Conservation (phyloP, 2,113 vertebrate genomes). For the Chaetura pelagica region DNA sequence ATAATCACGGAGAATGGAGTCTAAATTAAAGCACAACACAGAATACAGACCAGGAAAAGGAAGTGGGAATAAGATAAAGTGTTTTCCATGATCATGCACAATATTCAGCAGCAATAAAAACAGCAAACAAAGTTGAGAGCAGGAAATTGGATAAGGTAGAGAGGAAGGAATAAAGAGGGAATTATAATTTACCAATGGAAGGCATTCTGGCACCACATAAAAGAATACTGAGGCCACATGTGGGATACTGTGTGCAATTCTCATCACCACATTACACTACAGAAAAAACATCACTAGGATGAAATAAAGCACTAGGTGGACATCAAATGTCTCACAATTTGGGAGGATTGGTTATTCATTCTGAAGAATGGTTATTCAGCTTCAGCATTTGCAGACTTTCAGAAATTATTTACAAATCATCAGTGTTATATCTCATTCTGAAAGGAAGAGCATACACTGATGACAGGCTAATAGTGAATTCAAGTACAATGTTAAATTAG, state of each 20-base stretch:
- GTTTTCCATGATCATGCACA: not conserved
- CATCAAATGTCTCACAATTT: not conserved
- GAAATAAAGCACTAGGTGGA: not conserved
- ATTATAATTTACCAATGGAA: constrained; percentile 38
- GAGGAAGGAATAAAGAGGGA: not conserved
- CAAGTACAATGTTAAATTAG: constrained; percentile 7
- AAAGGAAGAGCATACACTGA: not conserved
- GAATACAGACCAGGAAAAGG: constrained; percentile 36
- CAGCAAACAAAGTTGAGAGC: not conserved
- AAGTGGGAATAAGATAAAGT: not conserved
- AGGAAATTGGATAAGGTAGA: constrained; percentile 23
- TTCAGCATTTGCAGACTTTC: not conserved
- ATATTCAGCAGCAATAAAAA: constrained; percentile 24
- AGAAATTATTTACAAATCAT: not conserved
- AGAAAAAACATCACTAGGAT: not conserved
- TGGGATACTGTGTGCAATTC: not conserved
- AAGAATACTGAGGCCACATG: not conserved
- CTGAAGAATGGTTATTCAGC: not conserved
- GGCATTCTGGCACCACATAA: constrained; percentile 18
- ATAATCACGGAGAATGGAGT: constrained; percentile 8
- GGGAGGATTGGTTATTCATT: not conserved
- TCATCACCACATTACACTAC: not conserved
- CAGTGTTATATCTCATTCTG: not conserved
- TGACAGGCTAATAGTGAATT: not conserved
- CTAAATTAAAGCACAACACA: constrained; percentile 46